A percentile compares a stretch with the other conserved stretches of the same genome.
These are phyloP conservation scores for Microcebus murinus DNA, from an alignment of 2,113 vertebrate genomes.

Conservation along the genomic window DNA sequence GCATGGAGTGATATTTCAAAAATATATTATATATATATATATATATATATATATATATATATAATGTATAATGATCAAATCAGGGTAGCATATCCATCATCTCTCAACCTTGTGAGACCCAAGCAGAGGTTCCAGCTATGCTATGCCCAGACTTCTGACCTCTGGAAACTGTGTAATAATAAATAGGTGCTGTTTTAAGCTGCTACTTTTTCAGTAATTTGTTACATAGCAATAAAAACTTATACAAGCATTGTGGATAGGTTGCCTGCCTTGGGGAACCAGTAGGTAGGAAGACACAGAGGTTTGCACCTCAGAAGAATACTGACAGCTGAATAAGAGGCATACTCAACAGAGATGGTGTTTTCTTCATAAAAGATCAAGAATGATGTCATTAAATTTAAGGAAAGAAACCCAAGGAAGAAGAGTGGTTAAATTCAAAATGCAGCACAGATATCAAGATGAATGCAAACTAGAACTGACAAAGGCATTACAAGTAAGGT, in stretches of 20 bases:
- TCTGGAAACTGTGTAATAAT: neutral
- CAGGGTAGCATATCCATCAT: neutral
- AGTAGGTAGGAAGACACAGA: neutral
- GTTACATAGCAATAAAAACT: neutral
- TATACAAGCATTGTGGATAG: neutral
- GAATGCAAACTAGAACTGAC: neutral
- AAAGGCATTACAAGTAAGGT: neutral
- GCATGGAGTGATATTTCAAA: neutral
- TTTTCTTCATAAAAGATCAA: slow-evolving; percentile 16
- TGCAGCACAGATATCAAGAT: neutral
- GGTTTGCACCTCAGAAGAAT: neutral
- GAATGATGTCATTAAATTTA: neutral
- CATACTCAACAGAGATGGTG: neutral
- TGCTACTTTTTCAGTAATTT: neutral
- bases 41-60: neutral
- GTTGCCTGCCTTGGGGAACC: neutral
- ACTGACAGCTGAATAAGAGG: neutral
- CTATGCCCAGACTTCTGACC: neutral
- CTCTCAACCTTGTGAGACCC: neutral
- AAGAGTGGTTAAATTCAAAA: neutral
- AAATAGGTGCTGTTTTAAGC: neutral
- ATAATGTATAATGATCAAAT: neutral
- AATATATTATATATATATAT: neutral
- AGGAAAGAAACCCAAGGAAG: neutral
- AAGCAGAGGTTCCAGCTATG: neutral